These are phyloP conservation scores for Alouatta palliata DNA, from an alignment of 2,113 vertebrate genomes.

Conservation along the genomic window DNA sequence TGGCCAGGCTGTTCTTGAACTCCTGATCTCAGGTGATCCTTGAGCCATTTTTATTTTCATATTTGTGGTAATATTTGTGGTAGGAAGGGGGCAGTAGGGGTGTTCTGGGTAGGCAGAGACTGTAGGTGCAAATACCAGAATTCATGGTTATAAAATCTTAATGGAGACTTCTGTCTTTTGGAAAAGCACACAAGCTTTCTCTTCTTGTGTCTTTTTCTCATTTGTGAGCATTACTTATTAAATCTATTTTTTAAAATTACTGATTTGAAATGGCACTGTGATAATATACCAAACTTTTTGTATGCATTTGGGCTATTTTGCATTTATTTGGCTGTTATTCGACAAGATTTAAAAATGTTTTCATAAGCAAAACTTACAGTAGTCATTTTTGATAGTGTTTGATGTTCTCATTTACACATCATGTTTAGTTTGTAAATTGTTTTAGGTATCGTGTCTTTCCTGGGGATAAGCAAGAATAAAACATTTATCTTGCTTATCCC, in stretches of 20 bases:
- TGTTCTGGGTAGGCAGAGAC: background rate
- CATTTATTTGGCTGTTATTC: background rate
- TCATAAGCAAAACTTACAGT: background rate
- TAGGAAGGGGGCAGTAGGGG: background rate
- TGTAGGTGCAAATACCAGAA: background rate
- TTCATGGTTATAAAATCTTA: background rate
- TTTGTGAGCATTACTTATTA: slow-evolving; percentile 1
- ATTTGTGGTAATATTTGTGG: background rate
- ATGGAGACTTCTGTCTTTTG: background rate
- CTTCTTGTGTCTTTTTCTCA: background rate
- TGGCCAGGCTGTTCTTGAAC: too few species aligned
- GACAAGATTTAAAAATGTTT: slow-evolving; percentile 1
- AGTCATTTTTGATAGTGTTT: slow-evolving; percentile 17
- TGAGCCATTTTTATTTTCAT: background rate
- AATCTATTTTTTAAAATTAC: background rate
- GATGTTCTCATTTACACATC: background rate
- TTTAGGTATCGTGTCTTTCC: background rate
- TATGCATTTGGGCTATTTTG: background rate
- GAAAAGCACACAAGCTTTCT: background rate
- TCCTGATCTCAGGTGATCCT: too few species aligned
- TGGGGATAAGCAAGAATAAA: background rate
- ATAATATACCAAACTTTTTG: background rate
- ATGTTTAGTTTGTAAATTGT: slow-evolving; percentile 37
- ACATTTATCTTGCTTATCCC: background rate
- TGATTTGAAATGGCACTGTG: background rate